Base-by-base conservation (phyloP, 2,113 vertebrate species). In the Psephotus haematonotus region DNA sequence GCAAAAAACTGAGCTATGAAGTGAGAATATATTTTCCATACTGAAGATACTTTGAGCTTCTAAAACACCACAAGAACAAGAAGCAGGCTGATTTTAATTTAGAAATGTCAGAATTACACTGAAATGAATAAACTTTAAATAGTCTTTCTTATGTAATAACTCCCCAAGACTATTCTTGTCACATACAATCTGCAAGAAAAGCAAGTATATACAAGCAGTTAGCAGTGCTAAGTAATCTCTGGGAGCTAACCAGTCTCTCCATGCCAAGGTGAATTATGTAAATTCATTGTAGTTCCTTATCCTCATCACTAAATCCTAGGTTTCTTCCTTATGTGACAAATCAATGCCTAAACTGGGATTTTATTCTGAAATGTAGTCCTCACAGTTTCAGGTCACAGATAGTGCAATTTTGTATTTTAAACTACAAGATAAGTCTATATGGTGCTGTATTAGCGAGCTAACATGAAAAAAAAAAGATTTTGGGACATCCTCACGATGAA, bases 101-200 rank as follows among this genome's bases (percentile, higher is more conserved):
- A 85, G 46, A 89, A 93, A 93, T 85, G 39, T 67, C 49, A 89
- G 77, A 93, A 92, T 91, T 91, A 72, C 35, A 80, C 63, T 85
- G 74, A 92, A 92, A 92, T 86, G 33, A 92, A 86, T 75, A 67
- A 92, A 95, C 63, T 96, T 95, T 76, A 82, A 87, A 60, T 82
- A 92, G 86, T 75, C 11, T 2, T 88, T 33, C 75, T 96, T 90
- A 90, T 47, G 49, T 82, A 96, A 94, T 90, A 93, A 52, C 17
- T 96, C 65, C 86, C 83, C 52, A 86, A 72, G 86, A 92, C 79
- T 92, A 57, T 78, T 82, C 88, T 86, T 92, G 88, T 96, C 90
- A 90, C 52, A 84, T 78, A 29, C 55, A 84, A 88, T 94, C 76
- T 81, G 35, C 65, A 75, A 75, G 79, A 69, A 88, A 92, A 64